These are phyloP conservation scores for Telmatherina bonti DNA, from an alignment of 2,797 vertebrate species.

Conservation along the genomic window DNA sequence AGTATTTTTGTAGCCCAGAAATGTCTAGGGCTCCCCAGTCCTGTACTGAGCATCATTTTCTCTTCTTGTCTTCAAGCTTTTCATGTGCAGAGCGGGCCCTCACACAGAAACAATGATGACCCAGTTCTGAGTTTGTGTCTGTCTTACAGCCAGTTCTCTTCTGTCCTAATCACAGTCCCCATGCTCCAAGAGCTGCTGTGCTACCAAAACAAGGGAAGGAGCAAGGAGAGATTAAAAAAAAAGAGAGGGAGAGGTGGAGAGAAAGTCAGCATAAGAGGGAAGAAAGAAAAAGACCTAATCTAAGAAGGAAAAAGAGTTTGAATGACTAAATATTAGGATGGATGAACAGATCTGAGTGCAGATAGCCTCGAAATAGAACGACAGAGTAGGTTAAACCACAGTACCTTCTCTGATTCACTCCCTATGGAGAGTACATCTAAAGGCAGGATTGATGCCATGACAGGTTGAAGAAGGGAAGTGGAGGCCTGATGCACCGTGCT, in stretches of 20 bases:
- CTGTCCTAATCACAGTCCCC: conserved; percentile 82
- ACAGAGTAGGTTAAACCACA: conserved; percentile 70
- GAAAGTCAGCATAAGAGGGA: conserved; percentile 51
- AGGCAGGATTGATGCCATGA: conserved; percentile 76
- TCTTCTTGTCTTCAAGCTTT: conserved; percentile 74
- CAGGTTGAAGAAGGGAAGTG: conserved; percentile 70
- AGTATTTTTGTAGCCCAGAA: conserved; percentile 74
- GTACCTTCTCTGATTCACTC: conserved; percentile 67
- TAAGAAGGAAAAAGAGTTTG: conserved; percentile 52
- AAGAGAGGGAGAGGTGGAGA: conserved; percentile 48
- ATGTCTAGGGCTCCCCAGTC: conserved; percentile 67
- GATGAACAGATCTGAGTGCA: conserved; percentile 59
- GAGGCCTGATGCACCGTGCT: conserved; percentile 62
- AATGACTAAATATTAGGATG: conserved; percentile 66
- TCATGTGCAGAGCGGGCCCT: conserved; percentile 78
- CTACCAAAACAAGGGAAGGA: conserved; percentile 61
- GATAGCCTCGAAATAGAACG: conserved; percentile 48
- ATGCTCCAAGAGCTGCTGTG: conserved; percentile 65
- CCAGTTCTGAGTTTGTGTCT: conserved; percentile 80
- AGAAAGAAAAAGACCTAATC: conserved; percentile 58
- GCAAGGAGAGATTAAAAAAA: conserved; percentile 50
- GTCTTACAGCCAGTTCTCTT: conserved; percentile 79
- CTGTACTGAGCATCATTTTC: conserved; percentile 59
- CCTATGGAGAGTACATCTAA: conserved; percentile 71
- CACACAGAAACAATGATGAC: conserved; percentile 81